Base-by-base conservation (phyloP, 2,797 vertebrate genomes). In the Sebastes glaucus region DNA sequence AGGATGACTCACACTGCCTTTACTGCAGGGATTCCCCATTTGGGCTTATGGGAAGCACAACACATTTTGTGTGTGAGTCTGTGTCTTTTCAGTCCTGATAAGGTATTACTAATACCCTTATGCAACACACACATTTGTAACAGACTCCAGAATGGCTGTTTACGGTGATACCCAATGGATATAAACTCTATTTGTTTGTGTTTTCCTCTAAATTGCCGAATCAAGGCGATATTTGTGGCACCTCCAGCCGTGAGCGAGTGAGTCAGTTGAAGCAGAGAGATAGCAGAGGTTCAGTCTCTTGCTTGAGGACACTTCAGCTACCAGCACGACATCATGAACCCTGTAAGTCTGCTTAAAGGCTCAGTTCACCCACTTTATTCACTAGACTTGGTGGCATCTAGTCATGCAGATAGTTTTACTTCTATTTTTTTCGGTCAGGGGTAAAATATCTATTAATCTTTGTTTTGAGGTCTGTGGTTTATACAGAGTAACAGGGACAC, bases 21-120 rank as follows among this genome's bases (percentile, higher is more conserved):
- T 80, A 88, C 90, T 93, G 88, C 55, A 92, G 86, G 87, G 89
- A 92, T 88, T 89, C 87, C 94, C 87, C 88, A 57, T 88, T 86
- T 84, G 30, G 80, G 80, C 20, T 83, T 85, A 63, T 53, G 71
- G 88, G 88, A 87, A 75, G 63, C 69, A 78, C 81, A 67, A 70
- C 81, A 75, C 75, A 80, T 69, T 87, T 77, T 70, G 71, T 86
- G 83, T 74, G 77, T 67, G 53, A 61, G 62, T 66, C 64, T 38
- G 32, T 57, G 66, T 62, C 53, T 60, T 62, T 79, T 77, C 59
- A 67, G 53, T 52, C 56, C 77, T 70, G 69, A 62, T 46, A 65
- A 18, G 5, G 53, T 65, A 35, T 87, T 82, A 74, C 72, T 67
- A 71, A 82, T 38, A 46, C 73, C 49, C 65, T 87, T 73, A 85